Conservation (phyloP, 2,113 vertebrate genomes). For the Gallinago jamesoni region DNA sequence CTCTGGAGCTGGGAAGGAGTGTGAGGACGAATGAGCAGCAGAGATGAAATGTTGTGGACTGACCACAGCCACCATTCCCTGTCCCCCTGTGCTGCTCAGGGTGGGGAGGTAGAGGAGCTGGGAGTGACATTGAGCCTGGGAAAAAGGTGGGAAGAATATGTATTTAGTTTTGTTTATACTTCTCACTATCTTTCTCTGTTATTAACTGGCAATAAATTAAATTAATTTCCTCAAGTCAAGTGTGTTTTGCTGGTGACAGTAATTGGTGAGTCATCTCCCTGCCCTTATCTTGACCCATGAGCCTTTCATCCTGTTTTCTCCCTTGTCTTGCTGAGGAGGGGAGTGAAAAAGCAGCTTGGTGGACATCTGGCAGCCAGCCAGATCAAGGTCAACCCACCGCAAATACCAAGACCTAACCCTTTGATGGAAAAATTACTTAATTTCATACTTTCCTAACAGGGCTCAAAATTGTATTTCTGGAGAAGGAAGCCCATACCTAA, state of each 20-base stretch:
- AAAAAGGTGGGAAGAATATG: background rate
- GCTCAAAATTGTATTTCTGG: background rate
- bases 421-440: background rate
- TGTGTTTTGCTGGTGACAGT: background rate
- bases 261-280: background rate
- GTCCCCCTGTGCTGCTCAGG: background rate
- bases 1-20: background rate
- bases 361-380: background rate
- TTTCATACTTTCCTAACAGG: background rate
- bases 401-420: background rate
- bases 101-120: background rate
- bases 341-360: background rate
- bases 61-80: rapidly evolving
- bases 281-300: background rate
- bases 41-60: background rate
- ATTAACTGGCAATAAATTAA: background rate
- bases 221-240: background rate
- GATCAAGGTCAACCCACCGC: background rate
- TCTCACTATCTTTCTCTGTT: background rate
- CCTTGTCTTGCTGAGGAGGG: background rate
- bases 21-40: background rate
- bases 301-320: background rate
- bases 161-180: background rate
- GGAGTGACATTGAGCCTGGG: background rate
- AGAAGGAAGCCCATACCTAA: background rate